Conservation (phyloP, 2,113 vertebrate species). For the Cebidichthys violaceus region DNA sequence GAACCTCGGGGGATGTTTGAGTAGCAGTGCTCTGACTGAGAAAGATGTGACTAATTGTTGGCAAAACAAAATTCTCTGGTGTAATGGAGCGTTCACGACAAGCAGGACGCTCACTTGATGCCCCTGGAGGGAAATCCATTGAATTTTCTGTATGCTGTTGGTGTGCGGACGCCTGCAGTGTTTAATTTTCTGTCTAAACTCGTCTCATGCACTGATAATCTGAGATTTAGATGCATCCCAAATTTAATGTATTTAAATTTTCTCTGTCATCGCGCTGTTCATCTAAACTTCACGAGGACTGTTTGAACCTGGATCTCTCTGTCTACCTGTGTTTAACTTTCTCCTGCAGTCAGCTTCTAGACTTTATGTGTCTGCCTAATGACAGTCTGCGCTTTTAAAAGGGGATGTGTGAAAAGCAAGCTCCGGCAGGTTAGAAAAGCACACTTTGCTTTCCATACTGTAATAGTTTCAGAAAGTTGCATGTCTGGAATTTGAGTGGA, state of each 20-base stretch:
- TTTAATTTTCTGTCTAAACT: conserved; percentile 26
- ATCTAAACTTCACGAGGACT: neutral
- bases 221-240: conserved; percentile 26
- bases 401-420: conserved; percentile 43
- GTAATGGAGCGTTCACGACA: conserved; percentile 42
- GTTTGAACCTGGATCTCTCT: conserved; percentile 38
- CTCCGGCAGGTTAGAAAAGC: conserved; percentile 38
- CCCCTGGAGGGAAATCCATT: conserved; percentile 9
- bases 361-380: conserved; percentile 65
- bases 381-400: conserved; percentile 59
- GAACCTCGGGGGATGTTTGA: conserved; percentile 28
- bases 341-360: conserved; percentile 53
- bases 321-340: conserved; percentile 58
- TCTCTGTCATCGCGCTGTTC: neutral
- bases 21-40: conserved; percentile 35
- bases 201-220: conserved; percentile 26
- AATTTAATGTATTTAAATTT: conserved; percentile 24
- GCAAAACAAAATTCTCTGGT: conserved; percentile 56
- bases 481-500: conserved; percentile 31
- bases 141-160: neutral
- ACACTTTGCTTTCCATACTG: conserved; percentile 27
- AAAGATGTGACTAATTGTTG: conserved; percentile 63
- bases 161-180: neutral
- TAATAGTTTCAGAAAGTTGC: conserved; percentile 41
- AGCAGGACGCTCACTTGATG: neutral